Evolutionary conservation across 64 coral and sea anemone species (phyloP).

Genomic region (Pachyseris speciosa): DNA sequence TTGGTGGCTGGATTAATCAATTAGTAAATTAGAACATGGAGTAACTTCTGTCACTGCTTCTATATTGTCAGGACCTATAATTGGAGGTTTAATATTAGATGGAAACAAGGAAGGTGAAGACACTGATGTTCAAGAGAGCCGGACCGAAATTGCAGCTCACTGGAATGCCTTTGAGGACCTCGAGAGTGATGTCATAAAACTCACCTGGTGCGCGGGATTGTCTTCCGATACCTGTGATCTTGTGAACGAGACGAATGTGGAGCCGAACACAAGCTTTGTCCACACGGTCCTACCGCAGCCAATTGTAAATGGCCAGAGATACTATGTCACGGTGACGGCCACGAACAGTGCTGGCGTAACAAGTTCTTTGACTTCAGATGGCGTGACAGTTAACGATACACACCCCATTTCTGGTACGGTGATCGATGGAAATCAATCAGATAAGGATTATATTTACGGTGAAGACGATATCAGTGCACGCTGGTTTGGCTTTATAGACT

Average conservation of each 20-base stretch:
- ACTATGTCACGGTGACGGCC: constrained; percentile 75
- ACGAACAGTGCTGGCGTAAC: constrained; percentile 80
- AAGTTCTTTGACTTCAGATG: constrained; percentile 81
- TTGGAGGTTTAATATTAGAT: constrained; percentile 40
- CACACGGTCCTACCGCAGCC: too few species aligned
- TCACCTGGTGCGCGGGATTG: constrained; percentile 85
- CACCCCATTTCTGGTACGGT: constrained; percentile 73
- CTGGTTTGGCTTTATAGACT: constrained; percentile 79
- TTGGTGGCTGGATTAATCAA: too few species aligned
- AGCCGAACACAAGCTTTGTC: too few species aligned
- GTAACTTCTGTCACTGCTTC: too few species aligned
- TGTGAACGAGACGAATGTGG: not conserved
- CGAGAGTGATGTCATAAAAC: constrained; percentile 84
- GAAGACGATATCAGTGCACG: constrained; percentile 62
- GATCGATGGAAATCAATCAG: constrained; percentile 64
- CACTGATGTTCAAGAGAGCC: constrained; percentile 68
- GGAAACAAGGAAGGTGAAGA: constrained; percentile 68
- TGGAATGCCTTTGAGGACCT: constrained; percentile 86
- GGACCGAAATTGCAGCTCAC: constrained; percentile 56
- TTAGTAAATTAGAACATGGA: too few species aligned
- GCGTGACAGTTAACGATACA: constrained; percentile 82
- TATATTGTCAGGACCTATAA: constrained; percentile 73
- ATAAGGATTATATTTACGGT: constrained; percentile 67
- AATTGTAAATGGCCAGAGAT: too few species aligned
- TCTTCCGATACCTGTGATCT: constrained; percentile 61